These are phyloP conservation scores for Meles meles DNA, from an alignment of 2,113 vertebrate genomes.

Conservation along the genomic window DNA sequence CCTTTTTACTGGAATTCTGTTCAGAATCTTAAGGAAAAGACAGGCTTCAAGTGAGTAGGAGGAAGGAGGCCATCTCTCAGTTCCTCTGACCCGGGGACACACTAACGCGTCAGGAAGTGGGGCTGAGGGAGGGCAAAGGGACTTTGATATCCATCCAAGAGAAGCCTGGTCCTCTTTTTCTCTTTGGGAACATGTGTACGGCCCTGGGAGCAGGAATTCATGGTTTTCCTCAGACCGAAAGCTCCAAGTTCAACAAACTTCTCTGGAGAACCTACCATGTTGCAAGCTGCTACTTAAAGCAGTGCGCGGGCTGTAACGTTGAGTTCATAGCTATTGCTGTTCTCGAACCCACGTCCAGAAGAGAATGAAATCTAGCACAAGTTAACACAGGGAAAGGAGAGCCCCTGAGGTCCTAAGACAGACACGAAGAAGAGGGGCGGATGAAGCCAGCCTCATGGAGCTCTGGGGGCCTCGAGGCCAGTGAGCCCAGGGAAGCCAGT, in stretches of 20 bases:
- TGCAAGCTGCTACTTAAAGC: background rate
- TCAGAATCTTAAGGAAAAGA: conserved; percentile 40
- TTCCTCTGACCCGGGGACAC: background rate
- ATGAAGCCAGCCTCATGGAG: background rate
- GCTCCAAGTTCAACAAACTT: background rate
- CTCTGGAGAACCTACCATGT: background rate
- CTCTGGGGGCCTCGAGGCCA: background rate
- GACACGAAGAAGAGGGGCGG: no score
- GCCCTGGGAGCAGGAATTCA: background rate
- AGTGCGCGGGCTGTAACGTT: background rate
- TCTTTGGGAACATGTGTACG: background rate
- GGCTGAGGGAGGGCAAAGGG: background rate
- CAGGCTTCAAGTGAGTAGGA: background rate
- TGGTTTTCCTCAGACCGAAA: background rate
- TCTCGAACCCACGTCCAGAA: background rate
- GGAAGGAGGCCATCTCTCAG: background rate
- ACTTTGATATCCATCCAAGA: background rate
- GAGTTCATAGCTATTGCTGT: background rate
- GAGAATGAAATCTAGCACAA: background rate
- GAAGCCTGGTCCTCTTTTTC: background rate
- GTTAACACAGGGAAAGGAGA: background rate
- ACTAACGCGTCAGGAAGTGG: background rate
- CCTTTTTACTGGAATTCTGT: background rate
- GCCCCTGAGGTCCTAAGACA: no score
- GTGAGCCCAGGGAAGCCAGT: background rate